A percentile compares a stretch with the other conserved stretches of the same genome.
These are phyloP conservation scores for Dryoscopus gambensis DNA, from an alignment of 2,113 vertebrate genomes.

Conservation along the genomic window DNA sequence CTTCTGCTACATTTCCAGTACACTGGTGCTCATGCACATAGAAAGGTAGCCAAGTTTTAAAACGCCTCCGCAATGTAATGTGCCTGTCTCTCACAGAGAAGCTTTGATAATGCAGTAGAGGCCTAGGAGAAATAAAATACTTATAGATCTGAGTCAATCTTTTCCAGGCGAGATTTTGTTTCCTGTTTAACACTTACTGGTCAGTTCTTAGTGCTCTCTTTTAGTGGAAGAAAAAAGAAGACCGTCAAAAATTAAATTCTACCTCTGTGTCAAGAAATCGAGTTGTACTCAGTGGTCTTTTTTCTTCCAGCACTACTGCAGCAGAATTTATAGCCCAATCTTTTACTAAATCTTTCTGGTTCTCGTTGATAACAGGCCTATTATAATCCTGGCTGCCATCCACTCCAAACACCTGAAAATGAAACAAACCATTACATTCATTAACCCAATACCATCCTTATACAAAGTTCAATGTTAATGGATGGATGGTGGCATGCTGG, in stretches of 20 bases:
- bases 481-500: slow-evolving; percentile 48
- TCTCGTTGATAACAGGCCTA: slow-evolving; percentile 78
- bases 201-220: slow-evolving; percentile 56
- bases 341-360: slow-evolving; percentile 79
- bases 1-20: slow-evolving; percentile 3
- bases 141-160: background rate
- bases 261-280: slow-evolving; percentile 83
- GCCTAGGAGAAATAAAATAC: background rate
- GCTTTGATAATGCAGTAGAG: background rate
- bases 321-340: slow-evolving; percentile 78
- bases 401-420: slow-evolving; percentile 91
- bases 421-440: slow-evolving; percentile 70
- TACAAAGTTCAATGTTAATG: slow-evolving; percentile 39
- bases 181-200: slow-evolving; percentile 34
- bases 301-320: slow-evolving; percentile 76
- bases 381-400: slow-evolving; percentile 87
- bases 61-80: background rate
- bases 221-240: slow-evolving; percentile 56
- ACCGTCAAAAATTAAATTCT: slow-evolving; percentile 67
- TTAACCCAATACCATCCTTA: slow-evolving; percentile 64
- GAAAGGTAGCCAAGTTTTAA: background rate
- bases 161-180: background rate
- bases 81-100: background rate
- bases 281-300: slow-evolving; percentile 76
- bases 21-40: background rate